Conservation (phyloP, 2,888 invertebrate genomes). For the Cephus pygmeus region DNA sequence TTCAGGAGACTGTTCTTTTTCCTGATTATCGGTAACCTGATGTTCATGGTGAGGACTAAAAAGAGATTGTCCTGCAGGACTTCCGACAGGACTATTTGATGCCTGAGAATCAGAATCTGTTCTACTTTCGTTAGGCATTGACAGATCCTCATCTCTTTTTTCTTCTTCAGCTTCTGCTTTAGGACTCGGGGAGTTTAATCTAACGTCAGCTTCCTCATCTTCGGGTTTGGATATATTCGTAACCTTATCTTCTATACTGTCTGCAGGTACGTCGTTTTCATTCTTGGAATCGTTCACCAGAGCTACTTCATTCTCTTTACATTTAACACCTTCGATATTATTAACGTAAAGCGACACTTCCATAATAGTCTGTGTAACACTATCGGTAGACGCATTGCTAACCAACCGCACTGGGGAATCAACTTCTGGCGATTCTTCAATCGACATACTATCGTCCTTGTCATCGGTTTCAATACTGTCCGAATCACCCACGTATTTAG, state of each 20-base stretch:
- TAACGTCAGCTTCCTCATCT: conserved; percentile 29
- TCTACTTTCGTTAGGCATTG: conserved; percentile 18
- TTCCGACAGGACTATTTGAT: conserved; percentile 33
- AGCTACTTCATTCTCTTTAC: background rate
- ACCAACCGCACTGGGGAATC: background rate
- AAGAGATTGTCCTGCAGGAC: conserved; percentile 37
- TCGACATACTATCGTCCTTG: conserved; percentile 9
- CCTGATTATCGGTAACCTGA: conserved; percentile 56
- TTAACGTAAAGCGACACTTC: conserved; percentile 42
- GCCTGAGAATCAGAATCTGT: conserved; percentile 30
- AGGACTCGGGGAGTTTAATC: conserved; percentile 23
- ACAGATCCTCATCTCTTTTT: conserved; percentile 16
- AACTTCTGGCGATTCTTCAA: background rate
- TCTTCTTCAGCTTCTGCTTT: conserved; percentile 29
- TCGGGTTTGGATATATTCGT: conserved; percentile 21
- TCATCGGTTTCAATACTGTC: conserved; percentile 14
- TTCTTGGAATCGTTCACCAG: conserved; percentile 9
- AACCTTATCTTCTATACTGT: conserved; percentile 12
- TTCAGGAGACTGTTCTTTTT: conserved; percentile 18
- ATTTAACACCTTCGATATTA: background rate
- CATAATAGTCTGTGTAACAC: conserved; percentile 54
- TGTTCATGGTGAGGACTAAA: conserved; percentile 45
- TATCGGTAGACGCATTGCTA: conserved; percentile 40
- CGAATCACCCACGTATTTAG: conserved; percentile 44
- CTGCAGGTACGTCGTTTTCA: conserved; percentile 14